Evolutionary conservation across 2,797 vertebrate species (phyloP), one percentile per base, ranked within the genome.

Genomic region (Rallus crepitans): DNA sequence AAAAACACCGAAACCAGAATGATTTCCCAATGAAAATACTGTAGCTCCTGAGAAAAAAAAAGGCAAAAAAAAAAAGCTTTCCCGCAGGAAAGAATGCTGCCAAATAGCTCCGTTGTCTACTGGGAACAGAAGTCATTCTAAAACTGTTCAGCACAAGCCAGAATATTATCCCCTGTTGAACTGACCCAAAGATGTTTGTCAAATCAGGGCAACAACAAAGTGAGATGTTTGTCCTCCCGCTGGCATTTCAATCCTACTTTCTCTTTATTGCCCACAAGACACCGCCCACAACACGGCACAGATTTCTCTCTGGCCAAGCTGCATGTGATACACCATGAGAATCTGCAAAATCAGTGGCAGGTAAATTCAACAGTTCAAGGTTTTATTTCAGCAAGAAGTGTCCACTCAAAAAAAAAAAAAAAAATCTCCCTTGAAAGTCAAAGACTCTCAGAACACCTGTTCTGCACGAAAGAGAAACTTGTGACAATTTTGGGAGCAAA

Each of bases 131-230:
- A 94, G 59, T 70, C 12, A 91, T 87, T 92, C 82, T 89, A 52
- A 93, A 89, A 83, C 47, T 45, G 42, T 66, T 69, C 50, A 59
- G 30, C 55, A 75, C 20, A 71, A 92, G 66, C 30, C 69, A 94
- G 82, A 88, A 45, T 92, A 94, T 86, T 83, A 86, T 59, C 39
- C 80, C 80, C 80, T 45, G 35, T 60, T 93, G 82, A 94, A 83
- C 59, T 66, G 82, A 91, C 48, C 61, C 71, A 86, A 94, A 94
- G 77, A 39, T 95, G 42, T 76, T 95, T 94, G 88, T 90, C 30
- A 72, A 45, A 90, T 82, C 73, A 90, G 31, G 56, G 75, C 64
- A 85, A 73, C 48, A 91, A 63, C 61, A 93, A 94, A 94, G 33
- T 88, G 93, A 93, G 66, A 83, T 7, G 66, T 63, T 75, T 82